Base-by-base conservation (phyloP, 2,797 vertebrate genomes). In the Tauraco hartlaubi region DNA sequence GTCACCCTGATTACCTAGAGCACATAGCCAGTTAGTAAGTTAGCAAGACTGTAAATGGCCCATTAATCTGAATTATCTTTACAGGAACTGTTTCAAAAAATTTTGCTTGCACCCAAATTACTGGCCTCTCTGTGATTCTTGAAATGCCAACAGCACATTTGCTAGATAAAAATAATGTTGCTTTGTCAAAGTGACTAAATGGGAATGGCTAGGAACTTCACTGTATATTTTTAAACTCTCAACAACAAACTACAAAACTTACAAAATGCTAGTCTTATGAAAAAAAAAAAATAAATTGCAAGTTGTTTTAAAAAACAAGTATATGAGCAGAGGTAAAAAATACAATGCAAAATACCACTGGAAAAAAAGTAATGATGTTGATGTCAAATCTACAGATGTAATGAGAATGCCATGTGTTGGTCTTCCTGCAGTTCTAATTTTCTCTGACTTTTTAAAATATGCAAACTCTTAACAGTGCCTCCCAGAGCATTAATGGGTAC, bases 61-160 rank as follows among this genome's bases (percentile, higher is more conserved):
- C 98, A 98, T 99, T 99, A 98, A 98, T 98, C 97, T 97, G 98
- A 99, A 99, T 99, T 99, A 99, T 98, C 98, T 98, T 99, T 98
- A 98, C 97, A 97, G 96, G 95, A 98, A 98, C 96, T 94, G 96
- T 97, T 98, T 98, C 77, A 90, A 92, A 85, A 96, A 93, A 31
- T 80, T 74, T 94, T 93, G 28, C 84, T 94, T 77, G 74, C 74
- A 4, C 94, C 54, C 97, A 96, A 94, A 97, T 97, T 93, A 85
- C 49, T 72, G 44, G 44, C 39, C 58, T 97, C 96, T 98, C 93
- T 90, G 85, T 98, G 98, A 98, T 98, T 99, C 98, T 97, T 98
- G 96, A 98, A 98, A 98, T 98, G 97, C 97, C 97, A 98, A 97
- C 97, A 97, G 94, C 95, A 97, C 94, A 35, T 8, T 86, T 85